Base-by-base conservation (phyloP, 1,140 invertebrate species). In the Luehdorfia chinensis region DNA sequence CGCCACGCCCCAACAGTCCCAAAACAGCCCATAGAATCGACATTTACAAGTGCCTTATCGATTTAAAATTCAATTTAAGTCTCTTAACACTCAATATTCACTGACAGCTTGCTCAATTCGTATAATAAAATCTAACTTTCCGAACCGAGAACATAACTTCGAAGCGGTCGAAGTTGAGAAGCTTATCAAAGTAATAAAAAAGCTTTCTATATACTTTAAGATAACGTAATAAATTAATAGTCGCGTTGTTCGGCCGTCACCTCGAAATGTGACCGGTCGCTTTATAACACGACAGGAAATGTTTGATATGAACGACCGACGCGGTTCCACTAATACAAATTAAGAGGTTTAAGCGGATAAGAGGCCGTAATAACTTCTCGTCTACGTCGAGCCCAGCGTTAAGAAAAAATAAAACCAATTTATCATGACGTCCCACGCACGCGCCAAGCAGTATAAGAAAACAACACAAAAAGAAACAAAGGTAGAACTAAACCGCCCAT, bases 341-440 rank as follows among this genome's bases (percentile, higher is more conserved):
- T 73, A 66, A 65, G 59, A 77, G 72, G 64, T 66, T 66, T 59
- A 60, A 54, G 45, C 52, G 66, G 74, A 78, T 68, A 77, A 64
- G 50, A 57, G 46, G 52, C 59, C 47, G 55, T 59, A 66, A 70
- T 69, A 74, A 80, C 70, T n/a, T n/a, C n/a, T 72, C 66, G 73
- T 73, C 66, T 71, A 70, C 74, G 72, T 73, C 65, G 64, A 73
- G 72, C 68, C 68, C 73, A 72, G 75, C 74, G 73, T 58, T 68
- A 47, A 72, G 59, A 76, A 81, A 74, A 68, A 75, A 81, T 63
- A 75, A 81, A 66, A 72, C 57, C 74, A 70, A 85, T 80, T 81
- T 83, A 84, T 84, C 71, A 77, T 66, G 75, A 67, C 75, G 55
- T 71, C 78, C 79, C 76, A 86, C 79, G 75, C 78, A 72, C 71